Conservation (phyloP, 1,140 invertebrate species). For the Psilanteris sp. region DNA sequence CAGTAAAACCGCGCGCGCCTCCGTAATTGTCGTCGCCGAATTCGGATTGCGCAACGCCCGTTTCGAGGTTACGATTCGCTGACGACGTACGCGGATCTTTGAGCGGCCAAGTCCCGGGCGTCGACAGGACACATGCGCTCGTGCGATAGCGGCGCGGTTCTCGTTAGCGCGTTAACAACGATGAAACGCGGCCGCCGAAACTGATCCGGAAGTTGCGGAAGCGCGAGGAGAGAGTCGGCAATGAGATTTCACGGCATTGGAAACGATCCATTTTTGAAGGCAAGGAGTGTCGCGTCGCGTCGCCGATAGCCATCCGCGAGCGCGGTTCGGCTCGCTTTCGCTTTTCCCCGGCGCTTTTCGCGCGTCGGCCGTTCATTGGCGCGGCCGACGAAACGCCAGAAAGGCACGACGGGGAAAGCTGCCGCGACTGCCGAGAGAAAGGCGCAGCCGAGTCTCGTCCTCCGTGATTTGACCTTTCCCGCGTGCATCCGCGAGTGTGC, state of each 20-base stretch:
- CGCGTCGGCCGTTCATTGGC: slow-evolving; percentile 11
- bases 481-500: slow-evolving; percentile 19
- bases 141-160: no score
- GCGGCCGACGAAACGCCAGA: slow-evolving; percentile 27
- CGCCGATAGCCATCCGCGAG: slow-evolving; percentile 16
- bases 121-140: no score
- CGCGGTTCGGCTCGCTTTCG: slow-evolving; percentile 17
- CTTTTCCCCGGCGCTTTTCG: slow-evolving; percentile 33
- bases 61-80: no score
- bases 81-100: no score
- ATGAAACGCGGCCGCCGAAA: neutral
- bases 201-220: slow-evolving; percentile 7
- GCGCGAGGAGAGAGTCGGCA: slow-evolving; percentile 16
- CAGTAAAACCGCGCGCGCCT: no score
- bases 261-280: slow-evolving; percentile 20
- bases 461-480: slow-evolving; percentile 33
- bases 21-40: no score
- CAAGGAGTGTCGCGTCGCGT: slow-evolving; percentile 21
- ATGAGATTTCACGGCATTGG: slow-evolving; percentile 17
- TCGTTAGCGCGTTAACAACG: no score
- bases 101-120: no score
- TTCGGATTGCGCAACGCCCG: no score
- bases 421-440: slow-evolving; percentile 19
- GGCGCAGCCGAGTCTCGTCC: slow-evolving; percentile 20
- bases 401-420: slow-evolving; percentile 29